Evolutionary conservation across 2,113 vertebrate genomes (phyloP), one percentile per base, ranked within the genome.

Genomic region (Monopterus albus): DNA sequence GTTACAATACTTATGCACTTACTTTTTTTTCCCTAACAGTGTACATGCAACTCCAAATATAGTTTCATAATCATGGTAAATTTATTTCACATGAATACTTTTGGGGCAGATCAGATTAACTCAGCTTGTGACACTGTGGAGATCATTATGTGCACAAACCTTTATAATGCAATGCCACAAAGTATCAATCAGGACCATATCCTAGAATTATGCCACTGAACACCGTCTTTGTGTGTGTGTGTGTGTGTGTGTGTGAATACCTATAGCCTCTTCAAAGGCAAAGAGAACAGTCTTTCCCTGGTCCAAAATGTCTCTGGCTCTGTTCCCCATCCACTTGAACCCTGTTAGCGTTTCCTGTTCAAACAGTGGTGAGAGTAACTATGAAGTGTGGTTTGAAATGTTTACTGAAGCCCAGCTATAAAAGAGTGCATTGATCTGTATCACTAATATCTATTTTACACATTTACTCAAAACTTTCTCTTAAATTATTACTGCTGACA

Each of bases 281-380:
- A 99, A 99, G 39, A 98, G 90, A 66, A 99, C 95, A 4, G 86
- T 94, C 79, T 98, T 99, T 25, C 93, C 95, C 82, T 97, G 93
- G 72, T 97, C 95, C 88, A 95, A 90, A 14, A 99, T 94, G 69
- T 97, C 94, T 55, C 91, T 95, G 72, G 95, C 95, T 92, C 96
- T 88, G 90, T 98, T 99, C 65, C 97, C 98, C 97, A 99, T 98
- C 98, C 98, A 99, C 75, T 99, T 99, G 85, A 99, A 99, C 62
- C 98, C 98, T 1, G 98, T 99, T 56, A 99, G 79, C 0, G 97
- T 99, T 92, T 99, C 98, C 98, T 99, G 82, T 73, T 3, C 33
- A 76, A 72, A 85, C 50, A 75, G 15, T 3, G 6, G 17, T 8
- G 9, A 66, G 5, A 67, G 59, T 42, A 39, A 39, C 9, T 6